A percentile compares a stretch with the other conserved stretches of the same genome.
phyloP scores from a whole-genome alignment of 2,888 invertebrate genomes.

The Seira ritae region DNA sequence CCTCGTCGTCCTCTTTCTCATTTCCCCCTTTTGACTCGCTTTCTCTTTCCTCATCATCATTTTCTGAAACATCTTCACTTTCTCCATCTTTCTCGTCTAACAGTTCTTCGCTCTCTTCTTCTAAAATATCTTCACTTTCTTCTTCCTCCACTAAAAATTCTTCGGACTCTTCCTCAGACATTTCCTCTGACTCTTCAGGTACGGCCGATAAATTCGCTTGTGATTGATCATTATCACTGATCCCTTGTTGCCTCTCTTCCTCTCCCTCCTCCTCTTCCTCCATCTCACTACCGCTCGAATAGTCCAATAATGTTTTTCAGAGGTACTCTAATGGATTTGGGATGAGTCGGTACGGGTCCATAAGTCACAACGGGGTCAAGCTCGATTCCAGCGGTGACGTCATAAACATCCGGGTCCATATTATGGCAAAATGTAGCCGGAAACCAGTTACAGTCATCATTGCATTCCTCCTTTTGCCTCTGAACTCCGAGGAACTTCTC shows the following conservation, averaged over 20 bases:
- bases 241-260: no score
- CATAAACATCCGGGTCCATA: slow-evolving; percentile 61
- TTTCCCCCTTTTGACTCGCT: no score
- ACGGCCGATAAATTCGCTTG: slow-evolving; percentile 20
- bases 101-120: slow-evolving; percentile 23
- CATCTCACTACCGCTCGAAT: not conserved
- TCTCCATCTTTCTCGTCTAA: not conserved
- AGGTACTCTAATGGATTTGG: slow-evolving; percentile 43
- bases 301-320: slow-evolving; percentile 19
- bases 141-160: slow-evolving; percentile 25
- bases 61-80: slow-evolving; percentile 5
- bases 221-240: slow-evolving; percentile 11
- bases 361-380: slow-evolving; percentile 64
- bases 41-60: no score
- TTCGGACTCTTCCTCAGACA: slow-evolving; percentile 14
- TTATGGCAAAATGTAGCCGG: slow-evolving; percentile 65
- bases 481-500: slow-evolving; percentile 35
- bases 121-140: slow-evolving; percentile 25
- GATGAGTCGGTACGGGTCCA: slow-evolving; percentile 51
- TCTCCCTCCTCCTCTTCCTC: slow-evolving; percentile 11
- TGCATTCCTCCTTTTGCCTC: not conserved
- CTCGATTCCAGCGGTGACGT: slow-evolving; percentile 58
- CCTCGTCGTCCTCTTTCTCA: no score
- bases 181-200: slow-evolving; percentile 41
- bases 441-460: slow-evolving; percentile 53